Evolutionary conservation across 2,888 invertebrate genomes (phyloP), one percentile per base, ranked within the genome.

Genomic region (Drosophila merina): DNA sequence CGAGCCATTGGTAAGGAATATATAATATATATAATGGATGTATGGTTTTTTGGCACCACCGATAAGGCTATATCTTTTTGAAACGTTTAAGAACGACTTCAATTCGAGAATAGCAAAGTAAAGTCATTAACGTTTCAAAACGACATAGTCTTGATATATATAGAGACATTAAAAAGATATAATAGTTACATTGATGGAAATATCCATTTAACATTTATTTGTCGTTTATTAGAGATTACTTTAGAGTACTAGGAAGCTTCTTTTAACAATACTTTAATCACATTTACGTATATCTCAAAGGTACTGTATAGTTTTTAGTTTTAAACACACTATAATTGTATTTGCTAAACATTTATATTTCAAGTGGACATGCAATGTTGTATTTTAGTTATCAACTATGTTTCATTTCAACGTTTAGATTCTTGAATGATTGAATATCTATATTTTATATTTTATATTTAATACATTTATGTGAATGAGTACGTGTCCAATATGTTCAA

Each of bases 1-100:
- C 50, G 92, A 94, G 44, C 93, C 95, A 0, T 89, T 92, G 89
- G 93, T 91, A 74, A 81, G 74, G 2, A 20, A 20, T 20, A 20
- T 62, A 3, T 14, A n/a, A 1, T n/a, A 2, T 36, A 12, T n/a
- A 36, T n/a, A 36, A 6, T 6, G 9, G 33, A 9, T 9, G 20
- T 20, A 1, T 20, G 20, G 20, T 1, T 20, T n/a, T n/a, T n/a
- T n/a, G n/a, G 20, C 1, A 20, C 20, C 20, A 20, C 20, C 20
- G 20, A 20, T 20, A 20, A 20, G 20, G 20, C 20, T 20, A 20
- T 20, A 20, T 20, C 20, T 1, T 20, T 20, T 20, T 28, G 28
- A 28, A 28, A 28, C 5, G 4, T 28, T 28, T 28, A 28, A 28
- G 1, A 28, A n/a, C n/a, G 20, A 2, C 20, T 20, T 20, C 1